phyloP scores from a whole-genome alignment of 2,797 vertebrate species.

The Pipistrellus nathusii region DNA sequence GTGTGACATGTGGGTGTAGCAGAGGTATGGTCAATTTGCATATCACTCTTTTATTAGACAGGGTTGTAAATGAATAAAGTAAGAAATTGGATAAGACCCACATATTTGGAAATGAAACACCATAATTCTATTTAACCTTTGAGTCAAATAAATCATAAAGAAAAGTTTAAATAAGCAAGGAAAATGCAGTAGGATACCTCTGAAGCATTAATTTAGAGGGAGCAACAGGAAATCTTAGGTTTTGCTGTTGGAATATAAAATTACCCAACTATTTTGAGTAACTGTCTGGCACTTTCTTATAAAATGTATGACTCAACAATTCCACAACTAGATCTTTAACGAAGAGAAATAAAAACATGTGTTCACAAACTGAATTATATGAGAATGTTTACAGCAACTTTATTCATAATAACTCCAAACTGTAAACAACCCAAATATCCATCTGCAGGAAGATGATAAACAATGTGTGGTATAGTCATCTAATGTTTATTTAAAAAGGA shows the following conservation, averaged over 20 bases:
- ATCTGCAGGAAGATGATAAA: constrained; percentile 2
- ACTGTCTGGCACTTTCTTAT: background rate
- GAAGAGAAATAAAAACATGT: constrained; percentile 52
- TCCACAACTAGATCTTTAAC: background rate
- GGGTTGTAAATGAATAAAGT: background rate
- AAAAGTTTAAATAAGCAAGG: background rate
- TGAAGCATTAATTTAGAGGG: background rate
- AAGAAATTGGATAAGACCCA: background rate
- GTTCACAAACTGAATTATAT: constrained; percentile 15
- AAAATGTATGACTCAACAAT: constrained; percentile 20
- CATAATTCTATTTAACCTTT: background rate
- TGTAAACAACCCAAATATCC: constrained; percentile 23
- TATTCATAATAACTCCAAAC: constrained; percentile 29
- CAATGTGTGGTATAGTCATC: background rate
- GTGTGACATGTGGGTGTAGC: too few relatives aligned
- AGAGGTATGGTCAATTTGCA: too few relatives aligned
- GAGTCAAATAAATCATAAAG: background rate
- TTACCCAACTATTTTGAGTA: background rate
- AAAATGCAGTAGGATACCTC: background rate
- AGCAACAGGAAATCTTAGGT: background rate
- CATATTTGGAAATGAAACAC: constrained; percentile 14
- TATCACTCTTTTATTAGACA: too few relatives aligned
- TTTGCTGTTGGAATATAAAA: background rate
- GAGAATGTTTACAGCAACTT: constrained; percentile 43
- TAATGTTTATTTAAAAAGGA: background rate